phyloP scores from a whole-genome alignment of 2,113 vertebrate genomes.

The Scomber japonicus region DNA sequence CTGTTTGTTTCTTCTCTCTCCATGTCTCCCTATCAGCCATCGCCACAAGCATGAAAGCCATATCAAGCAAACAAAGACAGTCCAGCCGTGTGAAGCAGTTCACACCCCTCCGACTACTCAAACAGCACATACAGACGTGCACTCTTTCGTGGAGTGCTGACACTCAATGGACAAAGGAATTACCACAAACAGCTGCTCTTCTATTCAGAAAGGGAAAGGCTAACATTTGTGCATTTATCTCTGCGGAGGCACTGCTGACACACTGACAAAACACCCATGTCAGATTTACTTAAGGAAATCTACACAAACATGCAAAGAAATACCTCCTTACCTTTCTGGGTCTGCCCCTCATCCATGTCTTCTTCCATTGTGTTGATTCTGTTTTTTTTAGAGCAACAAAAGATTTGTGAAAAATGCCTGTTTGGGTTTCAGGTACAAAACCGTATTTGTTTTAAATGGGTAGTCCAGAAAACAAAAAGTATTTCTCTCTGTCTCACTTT shows the following conservation, averaged over 20 bases:
- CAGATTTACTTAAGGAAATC: conserved; percentile 32
- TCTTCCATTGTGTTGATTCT: conserved; percentile 94
- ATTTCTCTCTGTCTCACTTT: conserved; percentile 82
- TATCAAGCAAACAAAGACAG: conserved; percentile 90
- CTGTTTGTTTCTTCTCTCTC: conserved; percentile 28
- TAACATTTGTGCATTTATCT: conserved; percentile 49
- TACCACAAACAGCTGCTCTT: conserved; percentile 71
- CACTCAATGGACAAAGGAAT: conserved; percentile 78
- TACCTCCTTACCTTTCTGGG: conserved; percentile 93
- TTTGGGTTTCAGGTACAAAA: conserved; percentile 38
- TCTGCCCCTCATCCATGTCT: conserved; percentile 99
- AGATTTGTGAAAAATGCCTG: conserved; percentile 11
- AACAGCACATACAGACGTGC: conserved; percentile 57
- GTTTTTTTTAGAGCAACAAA: conserved; percentile 73
- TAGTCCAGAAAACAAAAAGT: conserved; percentile 81
- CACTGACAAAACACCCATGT: conserved; percentile 31
- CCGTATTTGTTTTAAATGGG: conserved; percentile 36
- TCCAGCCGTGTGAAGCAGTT: conserved; percentile 50
- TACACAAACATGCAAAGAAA: conserved; percentile 17
- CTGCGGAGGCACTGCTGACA: conserved; percentile 39
- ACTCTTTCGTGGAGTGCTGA: conserved; percentile 58
- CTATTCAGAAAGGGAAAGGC: conserved; percentile 43
- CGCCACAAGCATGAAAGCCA: conserved; percentile 82
- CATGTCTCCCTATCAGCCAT: conserved; percentile 57
- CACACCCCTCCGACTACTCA: conserved; percentile 73